Conservation (phyloP, 2,888 invertebrate species). For the Camponotus fellah region DNA sequence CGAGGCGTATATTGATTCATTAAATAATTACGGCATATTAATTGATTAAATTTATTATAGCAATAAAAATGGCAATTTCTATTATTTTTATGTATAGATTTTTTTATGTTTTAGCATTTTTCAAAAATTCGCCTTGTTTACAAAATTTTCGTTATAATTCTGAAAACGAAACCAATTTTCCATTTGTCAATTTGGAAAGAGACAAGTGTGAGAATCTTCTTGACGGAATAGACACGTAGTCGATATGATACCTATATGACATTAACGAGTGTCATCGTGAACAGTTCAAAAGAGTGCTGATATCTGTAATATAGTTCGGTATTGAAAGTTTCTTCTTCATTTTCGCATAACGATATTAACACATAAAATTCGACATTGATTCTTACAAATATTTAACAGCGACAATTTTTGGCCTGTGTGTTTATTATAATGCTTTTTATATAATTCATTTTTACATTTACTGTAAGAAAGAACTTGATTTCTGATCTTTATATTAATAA, state of each 20-base stretch:
- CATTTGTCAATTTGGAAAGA: conserved; percentile 47
- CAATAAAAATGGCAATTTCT: neutral
- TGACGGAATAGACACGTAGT: conserved; percentile 63
- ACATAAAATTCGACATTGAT: conserved; percentile 22
- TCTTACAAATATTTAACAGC: conserved; percentile 28
- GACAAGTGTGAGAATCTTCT: conserved; percentile 39
- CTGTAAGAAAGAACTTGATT: neutral
- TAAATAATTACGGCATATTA: neutral
- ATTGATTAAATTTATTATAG: neutral
- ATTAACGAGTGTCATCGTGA: conserved; percentile 67
- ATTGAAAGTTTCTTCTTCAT: conserved; percentile 16
- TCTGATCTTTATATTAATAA: neutral
- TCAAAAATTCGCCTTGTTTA: neutral
- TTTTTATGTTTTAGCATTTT: neutral
- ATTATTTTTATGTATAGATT: neutral
- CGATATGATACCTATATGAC: conserved; percentile 66
- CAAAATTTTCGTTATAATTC: conserved; percentile 32
- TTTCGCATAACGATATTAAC: conserved; percentile 13
- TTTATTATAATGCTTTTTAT: neutral
- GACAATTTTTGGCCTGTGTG: neutral
- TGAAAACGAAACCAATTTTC: conserved; percentile 48
- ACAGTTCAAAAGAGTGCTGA: conserved; percentile 37
- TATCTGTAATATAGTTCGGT: conserved; percentile 33
- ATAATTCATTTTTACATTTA: conserved; percentile 10
- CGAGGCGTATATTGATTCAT: neutral